Conservation (phyloP, 2,888 invertebrate genomes). For the Empis livida region DNA sequence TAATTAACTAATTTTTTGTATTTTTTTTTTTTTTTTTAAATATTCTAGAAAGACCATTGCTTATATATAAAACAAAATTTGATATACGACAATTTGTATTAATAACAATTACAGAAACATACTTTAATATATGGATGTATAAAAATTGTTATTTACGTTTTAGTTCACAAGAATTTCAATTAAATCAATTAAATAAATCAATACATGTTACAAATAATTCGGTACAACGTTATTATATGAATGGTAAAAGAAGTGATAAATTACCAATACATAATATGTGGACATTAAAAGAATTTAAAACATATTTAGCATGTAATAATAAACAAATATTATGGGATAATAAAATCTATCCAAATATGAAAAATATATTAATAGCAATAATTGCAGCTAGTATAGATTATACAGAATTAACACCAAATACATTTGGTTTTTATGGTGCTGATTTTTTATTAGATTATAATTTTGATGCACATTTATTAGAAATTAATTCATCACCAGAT, state of each 20-base stretch:
- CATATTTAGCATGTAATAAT: slow-evolving; percentile 40
- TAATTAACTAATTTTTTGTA: too few relatives aligned
- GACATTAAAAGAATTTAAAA: slow-evolving; percentile 58
- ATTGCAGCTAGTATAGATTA: slow-evolving; percentile 65
- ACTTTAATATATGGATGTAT: slow-evolving; percentile 77
- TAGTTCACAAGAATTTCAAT: slow-evolving; percentile 68
- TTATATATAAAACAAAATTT: slow-evolving; percentile 78
- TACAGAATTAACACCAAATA: slow-evolving; percentile 52
- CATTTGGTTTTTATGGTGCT: slow-evolving; percentile 84
- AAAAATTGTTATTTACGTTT: slow-evolving; percentile 74
- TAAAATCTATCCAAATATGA: slow-evolving; percentile 73
- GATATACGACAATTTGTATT: slow-evolving; percentile 86
- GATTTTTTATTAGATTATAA: slow-evolving; percentile 84
- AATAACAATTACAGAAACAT: slow-evolving; percentile 49
- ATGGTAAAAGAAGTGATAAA: slow-evolving; percentile 19
- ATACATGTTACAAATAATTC: slow-evolving; percentile 83
- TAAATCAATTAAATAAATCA: slow-evolving; percentile 67
- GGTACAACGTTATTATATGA: slow-evolving; percentile 55
- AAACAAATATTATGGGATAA: slow-evolving; percentile 45
- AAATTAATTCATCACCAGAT: slow-evolving; percentile 84
- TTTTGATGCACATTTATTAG: slow-evolving; percentile 77
- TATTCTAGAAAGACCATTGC: slow-evolving; percentile 57
- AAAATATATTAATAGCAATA: slow-evolving; percentile 62
- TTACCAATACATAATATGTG: slow-evolving; percentile 77
- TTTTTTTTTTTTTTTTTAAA: background rate